These are phyloP conservation scores for Drosophila monieri DNA, from an alignment of 2,888 invertebrate genomes.

Conservation along the genomic window DNA sequence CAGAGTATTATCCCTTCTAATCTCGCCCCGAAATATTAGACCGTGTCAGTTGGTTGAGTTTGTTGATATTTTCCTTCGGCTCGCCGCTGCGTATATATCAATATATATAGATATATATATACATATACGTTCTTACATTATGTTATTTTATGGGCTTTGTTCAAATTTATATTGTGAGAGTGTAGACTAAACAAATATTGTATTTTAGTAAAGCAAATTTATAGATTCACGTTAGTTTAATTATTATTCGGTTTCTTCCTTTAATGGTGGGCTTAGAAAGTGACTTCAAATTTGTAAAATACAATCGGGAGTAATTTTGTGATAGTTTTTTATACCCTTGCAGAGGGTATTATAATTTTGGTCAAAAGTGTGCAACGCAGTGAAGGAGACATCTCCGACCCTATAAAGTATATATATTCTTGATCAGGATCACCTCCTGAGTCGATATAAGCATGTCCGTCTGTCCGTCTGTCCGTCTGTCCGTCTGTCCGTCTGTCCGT, in stretches of 20 bases:
- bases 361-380: too few species aligned
- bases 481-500: too few species aligned
- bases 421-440: too few species aligned
- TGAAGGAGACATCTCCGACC: too few species aligned
- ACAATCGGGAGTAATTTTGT: conserved; percentile 26
- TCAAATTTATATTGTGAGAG: conserved; percentile 27
- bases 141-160: conserved; percentile 19
- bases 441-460: too few species aligned
- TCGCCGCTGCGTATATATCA: conserved; percentile 42
- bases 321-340: conserved; percentile 15
- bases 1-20: conserved; percentile 73
- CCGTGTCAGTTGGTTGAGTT: conserved; percentile 31
- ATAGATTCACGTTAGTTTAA: conserved; percentile 21
- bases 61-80: conserved; percentile 20
- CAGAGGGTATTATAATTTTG: too few species aligned
- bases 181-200: conserved; percentile 17
- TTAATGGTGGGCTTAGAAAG: conserved; percentile 67
- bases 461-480: too few species aligned
- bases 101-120: conserved; percentile 52
- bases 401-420: too few species aligned
- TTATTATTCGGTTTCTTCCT: conserved; percentile 27
- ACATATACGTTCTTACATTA: not conserved
- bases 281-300: conserved; percentile 60
- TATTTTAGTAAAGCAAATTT: conserved; percentile 16
- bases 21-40: conserved; percentile 25